Base-by-base conservation (phyloP, 2,888 invertebrate species). In the Furcula furcula region DNA sequence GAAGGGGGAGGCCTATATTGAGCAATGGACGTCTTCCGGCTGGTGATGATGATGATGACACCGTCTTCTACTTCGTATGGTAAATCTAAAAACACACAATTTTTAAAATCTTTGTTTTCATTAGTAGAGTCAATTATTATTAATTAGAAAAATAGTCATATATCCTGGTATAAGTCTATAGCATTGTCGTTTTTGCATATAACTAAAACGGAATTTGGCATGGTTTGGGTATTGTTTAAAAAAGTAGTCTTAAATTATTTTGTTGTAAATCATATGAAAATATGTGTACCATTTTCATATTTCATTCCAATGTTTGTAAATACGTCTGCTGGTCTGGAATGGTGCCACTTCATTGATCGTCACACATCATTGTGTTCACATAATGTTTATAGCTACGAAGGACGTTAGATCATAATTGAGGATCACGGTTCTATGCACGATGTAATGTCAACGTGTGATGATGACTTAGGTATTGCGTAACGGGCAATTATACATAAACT, bases 281-380 rank as follows among this genome's bases (percentile, higher is more conserved):
- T 11, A 9, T 10, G 10, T n/a, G 12, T 30, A 29, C 23, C 23
- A 14, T 42, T 50, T 58, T 51, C 36, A 46, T 55, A 50, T 28
- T 42, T 33, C 28, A 36, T 34, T 42, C 34, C 36, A 57, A 31
- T 78, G 62, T 75, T 77, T 65, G 61, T 70, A 76, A 76, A 75
- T 65, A 34, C 39, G 48, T 52, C 48, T 34, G 33, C 4, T 16
- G 6, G 6, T 29, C 67, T 72, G 68, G 69, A 69, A 42, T 40
- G 31, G 39, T 66, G 72, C 65, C 65, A 69, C 55, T 55, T 59
- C 46, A 62, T 65, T 65, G 56, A 73, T 62, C 38, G 43, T 39
- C 41, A 32, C 21, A 30, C 36, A 46, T 39, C 36, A 43, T 19
- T 40, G 29, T 34, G n/a, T 32, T 27, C 29, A 15, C 30, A 23